Conservation (phyloP, 2,797 vertebrate genomes). For the Forpus xanthops region DNA sequence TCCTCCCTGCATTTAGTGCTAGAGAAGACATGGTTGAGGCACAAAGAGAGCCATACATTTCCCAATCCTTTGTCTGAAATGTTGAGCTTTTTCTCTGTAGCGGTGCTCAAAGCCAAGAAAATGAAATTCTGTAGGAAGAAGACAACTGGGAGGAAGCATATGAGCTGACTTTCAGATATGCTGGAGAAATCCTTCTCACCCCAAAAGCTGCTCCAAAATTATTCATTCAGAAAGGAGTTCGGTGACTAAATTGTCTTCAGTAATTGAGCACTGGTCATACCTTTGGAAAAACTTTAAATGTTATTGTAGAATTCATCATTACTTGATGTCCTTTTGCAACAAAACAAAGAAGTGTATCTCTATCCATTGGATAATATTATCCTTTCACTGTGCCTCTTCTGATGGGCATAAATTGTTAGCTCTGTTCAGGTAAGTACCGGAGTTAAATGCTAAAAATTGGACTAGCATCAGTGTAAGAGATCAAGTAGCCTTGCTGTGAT, state of each 20-base stretch:
- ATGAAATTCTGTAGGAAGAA: background rate
- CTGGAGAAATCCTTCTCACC: background rate
- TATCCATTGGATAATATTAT: background rate
- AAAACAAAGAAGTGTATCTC: background rate
- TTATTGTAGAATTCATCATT: background rate
- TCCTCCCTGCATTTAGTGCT: background rate
- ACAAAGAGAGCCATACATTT: background rate
- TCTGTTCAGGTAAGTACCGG: background rate
- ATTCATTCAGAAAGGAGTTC: background rate
- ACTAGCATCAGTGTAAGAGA: background rate
- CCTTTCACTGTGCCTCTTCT: background rate
- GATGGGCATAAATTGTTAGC: background rate
- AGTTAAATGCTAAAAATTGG: background rate
- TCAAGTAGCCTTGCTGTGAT: background rate
- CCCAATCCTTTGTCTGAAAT: background rate
- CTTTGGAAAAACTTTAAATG: background rate
- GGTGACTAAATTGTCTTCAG: background rate
- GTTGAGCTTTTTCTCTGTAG: background rate
- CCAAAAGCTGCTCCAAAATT: background rate
- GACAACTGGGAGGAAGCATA: background rate
- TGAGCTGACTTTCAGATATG: background rate
- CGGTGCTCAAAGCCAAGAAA: background rate
- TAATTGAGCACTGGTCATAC: background rate
- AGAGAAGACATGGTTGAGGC: background rate
- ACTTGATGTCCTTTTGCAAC: background rate